A percentile compares a stretch with the other conserved stretches of the same genome.
Conservation (phyloP, 2,888 invertebrate genomes). For the Oscheius onirici region DNA sequence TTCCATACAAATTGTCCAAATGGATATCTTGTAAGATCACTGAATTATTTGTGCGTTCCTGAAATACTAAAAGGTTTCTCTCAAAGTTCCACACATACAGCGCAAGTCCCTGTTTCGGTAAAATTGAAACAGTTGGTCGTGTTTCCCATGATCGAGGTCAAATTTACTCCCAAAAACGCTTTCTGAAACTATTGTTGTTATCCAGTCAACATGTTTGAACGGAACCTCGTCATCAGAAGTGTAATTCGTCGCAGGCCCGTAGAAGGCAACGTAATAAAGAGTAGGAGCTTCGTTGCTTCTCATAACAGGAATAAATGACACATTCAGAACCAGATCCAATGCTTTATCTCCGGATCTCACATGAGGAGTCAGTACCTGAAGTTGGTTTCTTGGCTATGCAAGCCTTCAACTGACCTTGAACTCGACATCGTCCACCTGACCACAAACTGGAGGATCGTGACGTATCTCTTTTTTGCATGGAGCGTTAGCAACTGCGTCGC, state of each 20-base stretch:
- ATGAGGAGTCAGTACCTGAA: constrained; percentile 36
- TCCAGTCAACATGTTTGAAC: not conserved
- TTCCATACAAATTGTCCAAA: constrained; percentile 60
- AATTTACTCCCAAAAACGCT: constrained; percentile 60
- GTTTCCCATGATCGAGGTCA: constrained; percentile 55
- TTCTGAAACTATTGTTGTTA: constrained; percentile 41
- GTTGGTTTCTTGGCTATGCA: not conserved
- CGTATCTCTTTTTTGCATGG: constrained; percentile 46
- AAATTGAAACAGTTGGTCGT: constrained; percentile 53
- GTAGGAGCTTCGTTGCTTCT: constrained; percentile 44
- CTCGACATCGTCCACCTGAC: constrained; percentile 49
- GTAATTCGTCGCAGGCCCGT: constrained; percentile 58
- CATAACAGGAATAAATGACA: constrained; percentile 55
- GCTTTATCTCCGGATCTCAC: constrained; percentile 38
- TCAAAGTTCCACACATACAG: constrained; percentile 33
- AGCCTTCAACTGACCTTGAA: constrained; percentile 20
- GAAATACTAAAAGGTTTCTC: not conserved
- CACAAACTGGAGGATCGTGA: constrained; percentile 58
- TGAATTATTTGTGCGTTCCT: constrained; percentile 28
- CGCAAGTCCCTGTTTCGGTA: constrained; percentile 42
- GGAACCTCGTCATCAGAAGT: constrained; percentile 52
- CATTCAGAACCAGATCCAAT: constrained; percentile 55
- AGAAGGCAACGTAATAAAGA: constrained; percentile 64
- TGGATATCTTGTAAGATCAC: constrained; percentile 51
- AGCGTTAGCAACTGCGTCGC: constrained; percentile 60